phyloP scores from a whole-genome alignment of 2,113 vertebrate species.

The Eurystomus gularis region DNA sequence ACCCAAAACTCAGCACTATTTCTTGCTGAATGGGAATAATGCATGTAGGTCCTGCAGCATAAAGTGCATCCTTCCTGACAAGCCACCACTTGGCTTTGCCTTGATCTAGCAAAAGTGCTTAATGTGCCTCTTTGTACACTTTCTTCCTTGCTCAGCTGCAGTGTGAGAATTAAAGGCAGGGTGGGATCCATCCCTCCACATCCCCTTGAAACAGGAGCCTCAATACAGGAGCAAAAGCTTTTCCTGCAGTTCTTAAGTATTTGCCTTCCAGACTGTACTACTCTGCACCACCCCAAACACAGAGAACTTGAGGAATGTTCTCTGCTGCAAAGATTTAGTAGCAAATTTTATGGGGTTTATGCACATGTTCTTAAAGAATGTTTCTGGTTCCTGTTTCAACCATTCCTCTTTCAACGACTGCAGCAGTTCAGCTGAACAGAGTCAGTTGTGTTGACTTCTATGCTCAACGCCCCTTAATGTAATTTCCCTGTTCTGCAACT shows the following conservation, averaged over 20 bases:
- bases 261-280: not conserved
- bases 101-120: not conserved
- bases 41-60: not conserved
- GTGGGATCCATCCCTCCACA: not conserved
- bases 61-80: not conserved
- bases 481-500: not conserved
- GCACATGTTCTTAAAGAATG: not conserved
- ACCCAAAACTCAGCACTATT: not conserved
- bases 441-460: not conserved
- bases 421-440: not conserved
- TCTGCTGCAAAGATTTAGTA: not conserved
- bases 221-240: not conserved
- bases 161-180: not conserved
- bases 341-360: not conserved
- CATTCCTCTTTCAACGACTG: not conserved
- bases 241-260: not conserved
- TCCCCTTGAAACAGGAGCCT: not conserved
- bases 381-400: not conserved
- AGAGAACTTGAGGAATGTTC: not conserved
- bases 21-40: not conserved
- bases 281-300: not conserved
- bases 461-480: not conserved
- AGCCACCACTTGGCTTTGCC: not conserved
- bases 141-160: not conserved
- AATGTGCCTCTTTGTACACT: too few relatives aligned